Evolutionary conservation across 1,140 invertebrate genomes (phyloP).

Genomic region (Aphaenogaster rudis): DNA sequence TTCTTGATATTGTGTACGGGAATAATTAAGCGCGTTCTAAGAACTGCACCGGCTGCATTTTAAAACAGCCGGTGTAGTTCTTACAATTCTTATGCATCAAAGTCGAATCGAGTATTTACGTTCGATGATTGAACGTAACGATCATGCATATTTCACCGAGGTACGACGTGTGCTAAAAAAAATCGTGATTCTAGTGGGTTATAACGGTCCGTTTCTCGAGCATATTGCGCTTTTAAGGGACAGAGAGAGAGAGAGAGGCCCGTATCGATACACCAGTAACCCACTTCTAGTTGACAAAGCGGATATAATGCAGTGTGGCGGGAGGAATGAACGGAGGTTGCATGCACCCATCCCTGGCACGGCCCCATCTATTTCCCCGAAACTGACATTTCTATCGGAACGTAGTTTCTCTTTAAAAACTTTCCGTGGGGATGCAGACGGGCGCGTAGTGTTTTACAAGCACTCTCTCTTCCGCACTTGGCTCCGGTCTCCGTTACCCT

Average conservation of each 20-base stretch:
- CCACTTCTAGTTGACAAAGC: constrained; percentile 74
- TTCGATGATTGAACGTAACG: background rate
- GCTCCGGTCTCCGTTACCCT: background rate
- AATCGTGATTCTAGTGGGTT: constrained; percentile 34
- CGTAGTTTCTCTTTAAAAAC: constrained; percentile 76
- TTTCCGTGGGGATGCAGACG: constrained; percentile 57
- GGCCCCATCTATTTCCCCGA: constrained; percentile 71
- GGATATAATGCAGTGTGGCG: constrained; percentile 72
- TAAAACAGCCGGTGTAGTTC: background rate
- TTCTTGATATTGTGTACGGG: background rate
- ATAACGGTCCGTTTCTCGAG: constrained; percentile 1
- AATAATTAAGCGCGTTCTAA: background rate
- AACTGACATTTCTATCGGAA: constrained; percentile 76
- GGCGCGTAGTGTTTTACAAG: constrained; percentile 59
- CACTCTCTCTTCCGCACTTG: constrained; percentile 32
- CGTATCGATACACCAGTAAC: constrained; percentile 70
- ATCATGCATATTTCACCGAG: background rate
- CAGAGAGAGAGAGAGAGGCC: background rate
- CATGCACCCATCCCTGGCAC: constrained; percentile 17
- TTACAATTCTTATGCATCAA: background rate
- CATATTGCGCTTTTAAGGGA: constrained; percentile 29
- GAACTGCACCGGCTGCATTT: background rate
- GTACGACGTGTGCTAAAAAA: constrained; percentile 17
- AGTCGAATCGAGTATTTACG: background rate
- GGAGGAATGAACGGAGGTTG: constrained; percentile 42